These are phyloP conservation scores for Chunga burmeisteri DNA, from an alignment of 2,113 vertebrate species.

Conservation along the genomic window DNA sequence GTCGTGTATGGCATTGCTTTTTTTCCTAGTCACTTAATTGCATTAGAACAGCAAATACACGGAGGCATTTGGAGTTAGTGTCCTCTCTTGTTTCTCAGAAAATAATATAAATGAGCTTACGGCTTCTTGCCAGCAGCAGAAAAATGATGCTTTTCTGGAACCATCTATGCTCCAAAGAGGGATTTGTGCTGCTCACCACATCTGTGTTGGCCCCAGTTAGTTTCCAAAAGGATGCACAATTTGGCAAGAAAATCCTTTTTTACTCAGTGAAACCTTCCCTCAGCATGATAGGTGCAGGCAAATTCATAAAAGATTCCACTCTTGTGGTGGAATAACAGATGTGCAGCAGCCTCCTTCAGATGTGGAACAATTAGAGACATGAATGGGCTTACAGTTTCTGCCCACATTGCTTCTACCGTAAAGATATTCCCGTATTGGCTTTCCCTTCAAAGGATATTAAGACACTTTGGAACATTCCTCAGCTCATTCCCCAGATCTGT, in stretches of 20 bases:
- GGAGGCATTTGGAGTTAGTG: background rate
- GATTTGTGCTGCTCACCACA: conserved; percentile 42
- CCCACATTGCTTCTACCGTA: background rate
- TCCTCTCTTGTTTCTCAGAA: conserved; percentile 6
- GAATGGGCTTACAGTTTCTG: conserved; percentile 16
- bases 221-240: conserved; percentile 56
- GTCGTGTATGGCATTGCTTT: background rate
- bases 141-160: conserved; percentile 47
- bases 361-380: conserved; percentile 23
- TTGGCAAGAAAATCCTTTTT: conserved; percentile 32
- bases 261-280: conserved; percentile 13
- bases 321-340: conserved; percentile 42
- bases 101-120: background rate
- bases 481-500: background rate
- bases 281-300: conserved; percentile 24
- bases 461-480: background rate
- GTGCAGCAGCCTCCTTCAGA: conserved; percentile 27
- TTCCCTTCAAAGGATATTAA: background rate
- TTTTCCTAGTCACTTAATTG: background rate
- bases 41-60: background rate
- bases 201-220: conserved; percentile 45
- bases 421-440: background rate
- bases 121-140: background rate
- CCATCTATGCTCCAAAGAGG: conserved; percentile 4
- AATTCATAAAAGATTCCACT: conserved; percentile 52